These are phyloP conservation scores for Piaya cayana DNA, from an alignment of 2,113 vertebrate genomes.

Conservation along the genomic window DNA sequence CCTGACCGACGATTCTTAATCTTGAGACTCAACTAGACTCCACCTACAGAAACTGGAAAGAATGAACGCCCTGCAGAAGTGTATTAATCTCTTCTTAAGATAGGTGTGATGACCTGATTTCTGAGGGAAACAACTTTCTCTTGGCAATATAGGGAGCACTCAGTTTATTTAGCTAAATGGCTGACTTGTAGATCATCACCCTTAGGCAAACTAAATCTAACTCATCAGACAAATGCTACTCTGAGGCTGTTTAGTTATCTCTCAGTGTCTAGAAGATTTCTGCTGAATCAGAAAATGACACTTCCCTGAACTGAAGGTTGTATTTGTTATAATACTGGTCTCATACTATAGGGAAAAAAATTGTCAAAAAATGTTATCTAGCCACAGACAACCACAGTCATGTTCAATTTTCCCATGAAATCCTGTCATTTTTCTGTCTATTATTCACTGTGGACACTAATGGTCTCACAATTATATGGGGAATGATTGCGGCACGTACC, in stretches of 20 bases:
- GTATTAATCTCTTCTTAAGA: background rate
- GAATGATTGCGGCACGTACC: fast-evolving
- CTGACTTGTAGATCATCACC: background rate
- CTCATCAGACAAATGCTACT: background rate
- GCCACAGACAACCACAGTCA: background rate
- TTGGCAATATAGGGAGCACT: background rate
- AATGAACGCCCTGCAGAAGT: background rate
- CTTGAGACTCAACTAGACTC: background rate
- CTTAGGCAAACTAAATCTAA: background rate
- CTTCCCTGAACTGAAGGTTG: background rate
- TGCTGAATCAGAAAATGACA: background rate
- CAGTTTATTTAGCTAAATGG: background rate
- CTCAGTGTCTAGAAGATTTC: background rate
- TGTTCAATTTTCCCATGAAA: background rate
- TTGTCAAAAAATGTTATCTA: background rate
- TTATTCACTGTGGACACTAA: background rate
- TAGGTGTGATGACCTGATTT: background rate
- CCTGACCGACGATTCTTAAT: background rate
- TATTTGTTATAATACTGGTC: background rate
- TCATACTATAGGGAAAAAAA: background rate
- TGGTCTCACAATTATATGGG: background rate
- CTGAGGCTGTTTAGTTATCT: background rate
- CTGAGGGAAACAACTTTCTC: background rate
- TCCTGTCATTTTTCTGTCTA: background rate
- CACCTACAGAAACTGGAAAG: background rate